Conservation (phyloP, 2,888 invertebrate genomes). For the Heliconius sara region DNA sequence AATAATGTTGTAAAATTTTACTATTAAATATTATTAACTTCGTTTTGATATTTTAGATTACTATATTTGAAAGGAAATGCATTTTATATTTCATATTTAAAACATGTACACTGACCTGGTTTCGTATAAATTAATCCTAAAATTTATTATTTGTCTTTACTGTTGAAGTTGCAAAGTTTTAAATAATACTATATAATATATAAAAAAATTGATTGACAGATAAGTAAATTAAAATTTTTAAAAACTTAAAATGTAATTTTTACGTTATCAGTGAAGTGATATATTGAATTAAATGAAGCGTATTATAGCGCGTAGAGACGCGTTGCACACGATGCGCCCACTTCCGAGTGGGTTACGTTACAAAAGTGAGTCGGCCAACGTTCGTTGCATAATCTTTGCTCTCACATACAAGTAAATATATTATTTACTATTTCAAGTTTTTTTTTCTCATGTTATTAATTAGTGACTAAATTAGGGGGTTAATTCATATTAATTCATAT, state of each 20-base stretch:
- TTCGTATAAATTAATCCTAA: too few relatives aligned
- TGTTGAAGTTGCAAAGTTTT: too few relatives aligned
- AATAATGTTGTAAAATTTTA: conserved; percentile 21
- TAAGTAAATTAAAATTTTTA: too few relatives aligned
- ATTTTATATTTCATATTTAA: too few relatives aligned
- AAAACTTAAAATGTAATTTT: not conserved
- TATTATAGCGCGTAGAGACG: conserved; percentile 34
- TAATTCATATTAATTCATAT: too few relatives aligned
- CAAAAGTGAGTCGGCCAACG: conserved; percentile 59
- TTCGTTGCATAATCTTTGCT: conserved; percentile 66
- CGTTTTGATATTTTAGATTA: too few relatives aligned
- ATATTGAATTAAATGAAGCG: conserved; percentile 39
- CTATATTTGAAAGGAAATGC: too few relatives aligned
- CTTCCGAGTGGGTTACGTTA: conserved; percentile 64
- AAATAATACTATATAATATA: too few relatives aligned
- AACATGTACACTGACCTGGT: too few relatives aligned
- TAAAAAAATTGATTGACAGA: too few relatives aligned
- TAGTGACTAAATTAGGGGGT: too few relatives aligned
- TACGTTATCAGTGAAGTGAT: conserved; percentile 7
- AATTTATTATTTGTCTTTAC: too few relatives aligned
- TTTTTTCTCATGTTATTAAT: not conserved
- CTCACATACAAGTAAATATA: conserved; percentile 42
- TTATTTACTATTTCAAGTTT: conserved; percentile 7
- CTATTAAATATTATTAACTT: not conserved
- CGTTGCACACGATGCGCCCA: conserved; percentile 50